Evolutionary conservation across 2,888 invertebrate genomes (phyloP), one percentile per base, ranked within the genome.

Genomic region (Eupithecia vulgata): DNA sequence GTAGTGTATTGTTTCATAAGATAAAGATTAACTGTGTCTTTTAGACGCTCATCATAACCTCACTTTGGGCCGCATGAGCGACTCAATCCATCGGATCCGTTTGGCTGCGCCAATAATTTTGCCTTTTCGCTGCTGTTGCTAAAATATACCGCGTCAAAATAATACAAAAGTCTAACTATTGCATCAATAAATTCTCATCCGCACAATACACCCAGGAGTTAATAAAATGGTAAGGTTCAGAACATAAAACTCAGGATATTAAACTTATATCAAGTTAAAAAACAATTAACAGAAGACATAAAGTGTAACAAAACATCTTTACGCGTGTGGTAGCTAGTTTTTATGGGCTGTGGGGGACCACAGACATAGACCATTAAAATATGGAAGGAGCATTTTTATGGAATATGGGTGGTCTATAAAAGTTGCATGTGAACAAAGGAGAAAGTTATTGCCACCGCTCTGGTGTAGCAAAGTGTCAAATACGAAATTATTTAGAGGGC

Each of bases 291-390:
- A 68, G n/a, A 70, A 25, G 45, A 71, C 68, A 76, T 73, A 70
- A 73, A 76, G 77, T 76, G 73, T 69, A 83, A 66, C 62, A 68
- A 72, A 74, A 71, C 66, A 64, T 76, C 61, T 72, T 68, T 62
- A 48, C 79, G 78, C 75, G 73, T 67, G 79, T 68, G 80, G 83
- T 83, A 81, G 82, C 79, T 81, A 78, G 82, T 84, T 86, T 86
- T 86, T 85, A 82, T 83, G 84, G 83, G 81, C 79, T 81, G 82
- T 79, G 84, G 85, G 86, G 79, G 82, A 82, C 82, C 84, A 78
- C 82, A 80, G 75, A 81, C 81, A 81, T 82, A 81, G 79, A 82
- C 80, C 78, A 81, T 76, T 79, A 78, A 81, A 82, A 79, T 79
- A 80, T 78, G 70, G 73, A 67, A 71, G 74, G 75, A 79, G 71